These are phyloP conservation scores for Scaptomyza flava DNA, from an alignment of 2,888 invertebrate species.

Conservation along the genomic window DNA sequence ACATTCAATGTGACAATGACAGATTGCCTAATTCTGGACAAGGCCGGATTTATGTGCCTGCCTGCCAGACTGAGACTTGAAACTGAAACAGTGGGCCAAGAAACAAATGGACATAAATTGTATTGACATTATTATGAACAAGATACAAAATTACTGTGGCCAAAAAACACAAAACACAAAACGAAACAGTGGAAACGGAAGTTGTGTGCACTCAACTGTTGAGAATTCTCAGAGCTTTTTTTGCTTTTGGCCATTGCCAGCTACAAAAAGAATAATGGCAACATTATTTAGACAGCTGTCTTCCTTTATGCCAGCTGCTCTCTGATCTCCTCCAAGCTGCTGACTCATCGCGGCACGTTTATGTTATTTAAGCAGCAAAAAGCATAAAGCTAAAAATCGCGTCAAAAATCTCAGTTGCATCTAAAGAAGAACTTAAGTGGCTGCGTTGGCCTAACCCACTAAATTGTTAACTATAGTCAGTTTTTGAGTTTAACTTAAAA, in stretches of 20 bases:
- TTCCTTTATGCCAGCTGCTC: conserved; percentile 3
- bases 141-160: conserved; percentile 60
- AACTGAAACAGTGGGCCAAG: conserved; percentile 28
- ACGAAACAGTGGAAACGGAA: conserved; percentile 73
- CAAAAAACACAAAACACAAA: conserved; percentile 9
- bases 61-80: conserved; percentile 24
- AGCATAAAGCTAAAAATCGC: neutral
- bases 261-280: conserved; percentile 61
- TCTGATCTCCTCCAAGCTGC: neutral
- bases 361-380: conserved; percentile 55
- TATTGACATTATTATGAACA: conserved; percentile 79
- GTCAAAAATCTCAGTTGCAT: conserved; percentile 11
- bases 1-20: conserved; percentile 69
- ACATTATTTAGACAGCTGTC: conserved; percentile 32
- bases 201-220: conserved; percentile 76
- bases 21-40: conserved; percentile 72
- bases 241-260: conserved; percentile 39
- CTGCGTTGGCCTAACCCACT: conserved; percentile 25
- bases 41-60: conserved; percentile 47
- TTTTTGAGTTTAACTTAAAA: too few relatives aligned
- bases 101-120: conserved; percentile 74
- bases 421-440: conserved; percentile 5
- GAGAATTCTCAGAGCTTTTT: conserved; percentile 35
- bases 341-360: conserved; percentile 58
- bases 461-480: neutral